A percentile compares a stretch with the other conserved stretches of the same genome.
Conservation (phyloP, 2,113 vertebrate genomes). For the pig (Sus scrofa) region T2T-Sscrofa CM000812.6:69188501-69189000, state of each 20-base stretch:
- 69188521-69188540: too few species aligned
- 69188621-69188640: too few species aligned
- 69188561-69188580: too few species aligned
- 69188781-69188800: not conserved
- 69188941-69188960: not conserved
- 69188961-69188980: not conserved
- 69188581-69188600: too few species aligned
- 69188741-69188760: not conserved
- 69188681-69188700: too few species aligned
- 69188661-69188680: too few species aligned
- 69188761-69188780: not conserved
- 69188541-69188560: too few species aligned
- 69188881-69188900: not conserved
- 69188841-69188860: not conserved
- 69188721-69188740: not conserved
- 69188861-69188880: not conserved
- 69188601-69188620: too few species aligned
- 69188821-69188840: not conserved
- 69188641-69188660: too few species aligned
- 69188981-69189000: not conserved
- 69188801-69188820: not conserved
- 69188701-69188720: not conserved
- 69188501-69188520: too few species aligned
- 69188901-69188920: not conserved
- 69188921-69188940: not conserved